A percentile compares a stretch with the other conserved stretches of the same genome.
Conservation (phyloP, 2,797 vertebrate genomes). For the Kryptopterus vitreolus region DNA sequence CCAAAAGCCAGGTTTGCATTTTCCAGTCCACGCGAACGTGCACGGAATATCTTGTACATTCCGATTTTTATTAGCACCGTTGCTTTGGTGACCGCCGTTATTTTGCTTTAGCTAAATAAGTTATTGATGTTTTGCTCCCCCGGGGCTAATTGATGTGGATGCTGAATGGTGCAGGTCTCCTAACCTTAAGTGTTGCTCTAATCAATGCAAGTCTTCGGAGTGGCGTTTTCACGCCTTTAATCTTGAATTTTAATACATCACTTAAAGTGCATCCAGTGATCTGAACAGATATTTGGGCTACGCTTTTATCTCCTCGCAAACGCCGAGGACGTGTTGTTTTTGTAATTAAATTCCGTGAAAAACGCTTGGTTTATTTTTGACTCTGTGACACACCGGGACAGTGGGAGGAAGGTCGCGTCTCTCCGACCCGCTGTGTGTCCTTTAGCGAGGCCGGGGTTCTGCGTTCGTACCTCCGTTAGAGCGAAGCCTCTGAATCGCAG, state of each 20-base stretch:
- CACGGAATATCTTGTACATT: not conserved
- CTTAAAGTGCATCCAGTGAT: constrained; percentile 2
- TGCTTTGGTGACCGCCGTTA: constrained; percentile 7
- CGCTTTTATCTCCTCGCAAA: constrained; percentile 13
- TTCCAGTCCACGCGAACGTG: not conserved
- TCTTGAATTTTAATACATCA: constrained; percentile 28
- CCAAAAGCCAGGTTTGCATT: not conserved
- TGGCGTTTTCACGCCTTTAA: constrained; percentile 28
- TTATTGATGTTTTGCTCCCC: constrained; percentile 53
- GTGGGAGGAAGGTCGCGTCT: constrained; percentile 33
- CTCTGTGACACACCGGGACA: constrained; percentile 22
- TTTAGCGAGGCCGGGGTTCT: constrained; percentile 43
- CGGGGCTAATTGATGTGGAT: constrained; percentile 46
- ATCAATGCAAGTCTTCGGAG: constrained; percentile 32
- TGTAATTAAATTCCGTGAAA: constrained; percentile 50
- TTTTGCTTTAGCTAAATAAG: constrained; percentile 33
- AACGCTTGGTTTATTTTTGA: constrained; percentile 57
- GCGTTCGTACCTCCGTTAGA: constrained; percentile 19
- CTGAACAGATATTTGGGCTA: constrained; percentile 15
- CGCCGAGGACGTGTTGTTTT: constrained; percentile 48
- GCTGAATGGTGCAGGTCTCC: constrained; percentile 35
- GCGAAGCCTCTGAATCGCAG: constrained; percentile 14
- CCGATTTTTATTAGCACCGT: constrained; percentile 7
- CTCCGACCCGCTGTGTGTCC: constrained; percentile 51
- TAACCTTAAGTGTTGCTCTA: constrained; percentile 33